These are phyloP conservation scores for Caenorhabditis zanzibari DNA, from an alignment of 2,888 invertebrate genomes.

Conservation along the genomic window DNA sequence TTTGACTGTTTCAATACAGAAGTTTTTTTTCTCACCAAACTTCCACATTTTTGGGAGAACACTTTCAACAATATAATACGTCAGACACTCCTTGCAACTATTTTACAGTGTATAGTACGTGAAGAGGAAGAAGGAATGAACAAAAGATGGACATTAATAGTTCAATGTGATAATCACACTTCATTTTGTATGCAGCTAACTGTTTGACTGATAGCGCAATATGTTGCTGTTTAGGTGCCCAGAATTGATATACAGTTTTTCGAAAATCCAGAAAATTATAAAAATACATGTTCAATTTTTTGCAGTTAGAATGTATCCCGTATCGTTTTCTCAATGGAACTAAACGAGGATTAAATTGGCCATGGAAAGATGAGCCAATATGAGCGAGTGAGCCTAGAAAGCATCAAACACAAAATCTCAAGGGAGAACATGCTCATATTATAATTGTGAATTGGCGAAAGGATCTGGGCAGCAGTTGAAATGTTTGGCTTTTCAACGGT, in stretches of 20 bases:
- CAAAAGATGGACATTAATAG: conserved; percentile 11
- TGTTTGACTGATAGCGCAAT: conserved; percentile 11
- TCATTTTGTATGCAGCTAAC: conserved; percentile 18
- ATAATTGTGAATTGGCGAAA: conserved; percentile 57
- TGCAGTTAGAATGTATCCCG: background rate
- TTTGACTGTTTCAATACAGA: conserved; percentile 56
- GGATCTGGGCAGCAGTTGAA: conserved; percentile 7
- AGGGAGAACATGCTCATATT: conserved; percentile 56
- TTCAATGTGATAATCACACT: conserved; percentile 14
- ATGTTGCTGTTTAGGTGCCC: background rate
- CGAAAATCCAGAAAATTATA: no score
- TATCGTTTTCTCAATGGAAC: background rate
- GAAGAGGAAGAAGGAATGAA: conserved; percentile 14
- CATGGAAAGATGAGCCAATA: conserved; percentile 44
- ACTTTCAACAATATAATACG: conserved; percentile 48
- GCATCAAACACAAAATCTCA: conserved; percentile 35
- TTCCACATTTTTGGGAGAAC: conserved; percentile 28
- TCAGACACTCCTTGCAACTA: conserved; percentile 29
- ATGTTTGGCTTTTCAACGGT: conserved; percentile 38
- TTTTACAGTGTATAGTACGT: conserved; percentile 30
- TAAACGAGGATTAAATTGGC: conserved; percentile 10
- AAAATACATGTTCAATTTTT: no score
- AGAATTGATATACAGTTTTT: background rate
- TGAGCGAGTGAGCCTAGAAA: conserved; percentile 23
- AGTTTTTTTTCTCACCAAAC: conserved; percentile 1